These are phyloP conservation scores for Murina feae DNA, from an alignment of 2,113 vertebrate species.

Conservation along the genomic window DNA sequence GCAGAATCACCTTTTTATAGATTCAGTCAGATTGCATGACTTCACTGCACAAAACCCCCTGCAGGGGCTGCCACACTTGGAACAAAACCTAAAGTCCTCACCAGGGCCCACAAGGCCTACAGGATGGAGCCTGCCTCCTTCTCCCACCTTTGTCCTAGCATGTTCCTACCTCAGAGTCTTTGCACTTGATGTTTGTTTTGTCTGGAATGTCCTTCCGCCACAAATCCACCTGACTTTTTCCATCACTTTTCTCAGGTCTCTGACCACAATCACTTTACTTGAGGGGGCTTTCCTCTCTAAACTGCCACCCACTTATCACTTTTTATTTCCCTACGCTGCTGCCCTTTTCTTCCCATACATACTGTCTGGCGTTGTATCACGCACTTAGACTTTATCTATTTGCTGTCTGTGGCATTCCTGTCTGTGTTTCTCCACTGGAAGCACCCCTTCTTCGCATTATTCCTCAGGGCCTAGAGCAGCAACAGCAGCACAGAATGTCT, in stretches of 20 bases:
- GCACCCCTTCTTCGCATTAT: background rate
- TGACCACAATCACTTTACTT: background rate
- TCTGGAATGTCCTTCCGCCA: background rate
- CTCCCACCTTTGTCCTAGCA: background rate
- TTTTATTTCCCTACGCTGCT: background rate
- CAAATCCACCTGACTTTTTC: background rate
- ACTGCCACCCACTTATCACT: background rate
- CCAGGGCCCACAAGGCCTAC: no score
- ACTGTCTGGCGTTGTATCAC: background rate
- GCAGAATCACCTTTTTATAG: background rate
- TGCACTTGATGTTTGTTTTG: background rate
- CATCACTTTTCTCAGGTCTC: background rate
- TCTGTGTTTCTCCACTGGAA: background rate
- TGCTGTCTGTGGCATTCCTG: background rate
- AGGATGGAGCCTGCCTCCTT: background rate
- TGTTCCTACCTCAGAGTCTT: background rate
- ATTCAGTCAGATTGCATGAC: background rate
- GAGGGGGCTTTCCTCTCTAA: background rate
- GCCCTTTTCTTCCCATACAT: background rate
- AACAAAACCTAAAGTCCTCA: background rate
- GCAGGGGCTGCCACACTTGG: background rate
- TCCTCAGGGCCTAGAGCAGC: background rate
- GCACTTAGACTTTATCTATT: background rate
- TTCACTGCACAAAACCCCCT: background rate
- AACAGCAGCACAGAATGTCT: background rate